Evolutionary conservation across 2,113 vertebrate species (phyloP).

Genomic region (Hoplias malabaricus): DNA sequence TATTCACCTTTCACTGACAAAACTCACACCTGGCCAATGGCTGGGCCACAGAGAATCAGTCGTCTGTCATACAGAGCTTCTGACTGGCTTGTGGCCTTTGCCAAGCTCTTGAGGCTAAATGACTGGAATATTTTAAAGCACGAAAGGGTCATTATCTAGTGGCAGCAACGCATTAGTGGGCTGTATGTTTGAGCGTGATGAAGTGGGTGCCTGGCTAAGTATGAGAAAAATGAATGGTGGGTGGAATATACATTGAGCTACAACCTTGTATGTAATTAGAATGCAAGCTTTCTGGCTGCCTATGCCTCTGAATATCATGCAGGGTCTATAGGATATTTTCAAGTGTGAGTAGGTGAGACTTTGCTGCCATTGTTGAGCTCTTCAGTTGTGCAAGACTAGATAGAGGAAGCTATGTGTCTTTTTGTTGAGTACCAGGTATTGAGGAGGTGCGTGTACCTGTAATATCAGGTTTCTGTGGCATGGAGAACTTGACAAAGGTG

Average conservation of each 20-base stretch:
- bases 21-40: slow-evolving; percentile 19
- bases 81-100: too few relatives aligned
- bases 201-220: slow-evolving; percentile 12
- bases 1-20: background rate
- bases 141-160: slow-evolving; percentile 19
- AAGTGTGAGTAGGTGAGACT: background rate
- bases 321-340: background rate
- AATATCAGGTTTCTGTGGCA: slow-evolving; percentile 97
- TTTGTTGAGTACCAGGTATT: background rate
- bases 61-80: background rate
- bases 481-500: slow-evolving; percentile 92
- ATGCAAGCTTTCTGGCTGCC: background rate
- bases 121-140: slow-evolving; percentile 24
- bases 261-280: slow-evolving; percentile 17
- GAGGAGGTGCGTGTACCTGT: slow-evolving; percentile 80
- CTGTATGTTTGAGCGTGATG: slow-evolving; percentile 15
- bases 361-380: background rate
- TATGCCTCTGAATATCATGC: background rate
- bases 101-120: slow-evolving; percentile 14
- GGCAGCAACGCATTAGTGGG: background rate
- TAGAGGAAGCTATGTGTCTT: background rate
- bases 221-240: background rate
- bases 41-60: background rate
- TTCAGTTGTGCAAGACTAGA: slow-evolving; percentile 6
- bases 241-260: slow-evolving; percentile 4